Conservation (phyloP, 1,140 invertebrate species). For the Caerostris darwini region DNA sequence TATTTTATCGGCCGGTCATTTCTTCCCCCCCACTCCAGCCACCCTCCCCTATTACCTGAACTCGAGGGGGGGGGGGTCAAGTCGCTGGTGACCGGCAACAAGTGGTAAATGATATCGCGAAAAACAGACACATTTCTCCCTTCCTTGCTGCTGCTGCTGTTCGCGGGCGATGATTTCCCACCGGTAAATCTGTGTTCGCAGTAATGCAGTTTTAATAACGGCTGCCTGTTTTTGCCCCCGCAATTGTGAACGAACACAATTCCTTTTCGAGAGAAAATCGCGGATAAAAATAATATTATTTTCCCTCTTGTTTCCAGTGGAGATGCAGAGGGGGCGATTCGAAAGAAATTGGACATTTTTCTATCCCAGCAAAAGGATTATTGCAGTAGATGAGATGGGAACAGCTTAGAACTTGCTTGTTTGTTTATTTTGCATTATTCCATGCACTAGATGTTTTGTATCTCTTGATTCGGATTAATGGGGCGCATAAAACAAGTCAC, state of each 20-base stretch:
- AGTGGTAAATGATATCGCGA: constrained; percentile 52
- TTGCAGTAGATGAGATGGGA: background rate
- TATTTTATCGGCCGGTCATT: too few species aligned
- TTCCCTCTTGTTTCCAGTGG: too few species aligned
- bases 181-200: constrained; percentile 45
- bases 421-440: background rate
- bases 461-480: background rate
- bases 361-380: background rate
- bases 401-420: background rate
- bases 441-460: background rate
- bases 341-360: constrained; percentile 9
- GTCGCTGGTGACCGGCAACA: constrained; percentile 33
- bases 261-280: too few species aligned
- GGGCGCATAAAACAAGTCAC: background rate
- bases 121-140: background rate
- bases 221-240: background rate
- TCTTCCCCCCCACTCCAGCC: background rate
- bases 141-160: background rate
- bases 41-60: background rate
- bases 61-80: constrained; percentile 17
- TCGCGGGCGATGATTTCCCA: constrained; percentile 47
- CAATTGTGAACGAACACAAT: too few species aligned
- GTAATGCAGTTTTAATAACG: constrained; percentile 70
- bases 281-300: too few species aligned
- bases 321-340: background rate